phyloP scores from a whole-genome alignment of 2,113 vertebrate species.

The Felis catus region DNA sequence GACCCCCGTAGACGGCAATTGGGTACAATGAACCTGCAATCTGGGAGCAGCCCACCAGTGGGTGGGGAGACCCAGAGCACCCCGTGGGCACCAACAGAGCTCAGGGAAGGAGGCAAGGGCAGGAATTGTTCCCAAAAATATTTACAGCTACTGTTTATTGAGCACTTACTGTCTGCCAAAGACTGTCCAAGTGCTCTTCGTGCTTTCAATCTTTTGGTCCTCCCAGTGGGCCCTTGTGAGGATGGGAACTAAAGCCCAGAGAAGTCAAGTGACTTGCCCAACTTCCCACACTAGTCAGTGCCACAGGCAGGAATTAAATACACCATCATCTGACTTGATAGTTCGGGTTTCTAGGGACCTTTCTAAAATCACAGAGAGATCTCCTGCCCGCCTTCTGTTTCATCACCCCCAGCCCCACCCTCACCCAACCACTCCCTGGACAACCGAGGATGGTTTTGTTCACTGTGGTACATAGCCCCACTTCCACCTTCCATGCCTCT shows the following conservation, averaged over 20 bases:
- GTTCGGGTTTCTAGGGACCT: background rate
- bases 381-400: background rate
- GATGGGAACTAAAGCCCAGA: background rate
- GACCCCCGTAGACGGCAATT: no score
- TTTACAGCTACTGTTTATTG: background rate
- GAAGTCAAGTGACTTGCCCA: background rate
- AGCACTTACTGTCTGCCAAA: background rate
- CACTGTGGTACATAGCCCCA: no score
- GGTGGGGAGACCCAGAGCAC: background rate
- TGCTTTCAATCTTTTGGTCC: background rate
- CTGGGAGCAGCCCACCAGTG: accelerated
- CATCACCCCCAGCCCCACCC: background rate
- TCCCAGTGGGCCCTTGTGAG: background rate
- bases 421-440: background rate
- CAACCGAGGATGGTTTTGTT: background rate
- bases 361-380: background rate
- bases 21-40: accelerated
- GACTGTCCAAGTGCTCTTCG: background rate
- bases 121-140: background rate
- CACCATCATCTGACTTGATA: background rate
- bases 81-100: background rate
- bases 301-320: background rate
- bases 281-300: background rate
- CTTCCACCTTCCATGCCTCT: background rate
- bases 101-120: background rate